These are phyloP conservation scores for Cardinalis cardinalis DNA, from an alignment of 2,113 vertebrate genomes.

Conservation along the genomic window DNA sequence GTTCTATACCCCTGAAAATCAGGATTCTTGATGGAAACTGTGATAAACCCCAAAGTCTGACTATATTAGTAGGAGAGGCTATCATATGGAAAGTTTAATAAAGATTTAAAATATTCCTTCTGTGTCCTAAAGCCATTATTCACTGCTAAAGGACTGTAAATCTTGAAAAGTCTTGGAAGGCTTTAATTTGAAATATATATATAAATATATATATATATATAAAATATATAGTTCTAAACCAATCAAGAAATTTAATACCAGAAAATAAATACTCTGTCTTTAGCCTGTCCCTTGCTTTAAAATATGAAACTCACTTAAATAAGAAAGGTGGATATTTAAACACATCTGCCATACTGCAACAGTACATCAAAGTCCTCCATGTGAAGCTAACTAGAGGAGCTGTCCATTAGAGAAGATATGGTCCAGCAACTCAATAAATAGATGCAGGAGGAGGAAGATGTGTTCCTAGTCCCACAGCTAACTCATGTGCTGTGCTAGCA, in stretches of 20 bases:
- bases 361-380: background rate
- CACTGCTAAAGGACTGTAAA: background rate
- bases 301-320: background rate
- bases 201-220: background rate
- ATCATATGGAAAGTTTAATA: background rate
- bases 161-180: background rate
- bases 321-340: slow-evolving; percentile 16
- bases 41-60: background rate
- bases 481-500: background rate
- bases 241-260: slow-evolving; percentile 17
- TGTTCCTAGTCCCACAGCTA: background rate
- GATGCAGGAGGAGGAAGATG: background rate
- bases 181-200: slow-evolving; percentile 5
- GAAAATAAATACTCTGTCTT: slow-evolving; percentile 32
- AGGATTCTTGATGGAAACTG: background rate
- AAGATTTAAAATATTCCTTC: slow-evolving; percentile 9
- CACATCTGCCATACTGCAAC: background rate
- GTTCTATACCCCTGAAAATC: slow-evolving; percentile 24
- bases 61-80: background rate
- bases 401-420: background rate
- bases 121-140: slow-evolving; percentile 14
- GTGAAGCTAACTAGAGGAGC: background rate
- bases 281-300: slow-evolving; percentile 3
- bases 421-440: background rate
- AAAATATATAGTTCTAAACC: background rate